Evolutionary conservation across 2,113 vertebrate genomes (phyloP).

Genomic region (Eublepharis macularius): DNA sequence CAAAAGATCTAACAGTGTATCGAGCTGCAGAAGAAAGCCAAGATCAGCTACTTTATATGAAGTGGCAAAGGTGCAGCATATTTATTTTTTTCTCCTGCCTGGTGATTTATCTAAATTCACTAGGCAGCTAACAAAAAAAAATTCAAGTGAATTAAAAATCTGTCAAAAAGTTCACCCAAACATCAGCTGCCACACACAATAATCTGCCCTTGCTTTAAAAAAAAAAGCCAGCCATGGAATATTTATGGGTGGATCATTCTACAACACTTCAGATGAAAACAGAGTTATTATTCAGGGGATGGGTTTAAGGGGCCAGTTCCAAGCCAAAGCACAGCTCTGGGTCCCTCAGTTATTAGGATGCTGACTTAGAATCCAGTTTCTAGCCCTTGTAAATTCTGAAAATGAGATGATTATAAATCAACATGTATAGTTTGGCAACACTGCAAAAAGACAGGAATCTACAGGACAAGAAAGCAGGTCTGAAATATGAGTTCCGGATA

Average conservation of each 20-base stretch:
- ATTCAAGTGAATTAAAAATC: not conserved
- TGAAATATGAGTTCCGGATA: not conserved
- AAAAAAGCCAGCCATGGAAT: too few relatives aligned
- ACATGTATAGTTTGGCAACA: not conserved
- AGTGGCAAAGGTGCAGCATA: not conserved
- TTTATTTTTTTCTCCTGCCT: too few relatives aligned
- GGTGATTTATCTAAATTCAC: too few relatives aligned
- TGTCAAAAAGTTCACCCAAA: not conserved
- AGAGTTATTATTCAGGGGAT: not conserved
- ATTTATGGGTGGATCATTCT: not conserved
- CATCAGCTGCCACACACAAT: not conserved
- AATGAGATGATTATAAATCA: not conserved
- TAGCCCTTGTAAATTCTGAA: not conserved
- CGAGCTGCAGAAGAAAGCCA: slow-evolving; percentile 77
- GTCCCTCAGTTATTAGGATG: not conserved
- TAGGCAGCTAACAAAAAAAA: too few relatives aligned
- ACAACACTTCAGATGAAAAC: not conserved
- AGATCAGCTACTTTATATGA: fast-evolving
- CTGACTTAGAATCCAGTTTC: not conserved
- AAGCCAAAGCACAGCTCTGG: not conserved
- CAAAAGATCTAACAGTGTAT: slow-evolving; percentile 96
- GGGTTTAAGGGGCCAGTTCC: not conserved
- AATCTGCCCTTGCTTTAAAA: not conserved
- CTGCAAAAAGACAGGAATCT: not conserved
- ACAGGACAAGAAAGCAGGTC: not conserved